phyloP scores from a whole-genome alignment of 1,140 invertebrate genomes.

The Euura lappo region DNA sequence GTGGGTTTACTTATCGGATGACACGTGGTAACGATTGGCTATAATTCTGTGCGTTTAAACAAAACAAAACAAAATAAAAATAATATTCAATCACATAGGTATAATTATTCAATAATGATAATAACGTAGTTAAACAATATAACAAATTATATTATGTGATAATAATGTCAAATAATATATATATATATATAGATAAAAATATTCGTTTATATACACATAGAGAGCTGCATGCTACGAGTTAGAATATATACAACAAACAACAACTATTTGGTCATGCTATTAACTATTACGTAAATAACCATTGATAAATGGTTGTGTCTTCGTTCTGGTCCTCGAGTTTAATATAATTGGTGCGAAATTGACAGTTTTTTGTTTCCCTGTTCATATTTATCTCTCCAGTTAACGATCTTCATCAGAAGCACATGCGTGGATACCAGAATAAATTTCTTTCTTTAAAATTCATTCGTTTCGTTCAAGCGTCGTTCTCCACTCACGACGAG shows the following conservation, averaged over 20 bases:
- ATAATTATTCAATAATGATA: no score
- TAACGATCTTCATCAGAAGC: background rate
- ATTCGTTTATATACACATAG: slow-evolving; percentile 43
- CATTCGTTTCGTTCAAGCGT: slow-evolving; percentile 8
- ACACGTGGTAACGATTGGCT: no score
- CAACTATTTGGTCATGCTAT: slow-evolving; percentile 25
- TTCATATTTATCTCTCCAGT: background rate
- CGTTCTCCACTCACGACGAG: slow-evolving; percentile 15
- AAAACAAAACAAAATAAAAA: no score
- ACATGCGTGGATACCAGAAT: no score
- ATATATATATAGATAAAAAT: background rate
- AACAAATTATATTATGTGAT: no score
- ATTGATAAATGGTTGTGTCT: slow-evolving; percentile 20
- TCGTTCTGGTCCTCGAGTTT: background rate
- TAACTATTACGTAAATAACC: slow-evolving; percentile 35
- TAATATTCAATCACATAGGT: no score
- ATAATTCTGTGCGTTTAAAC: no score
- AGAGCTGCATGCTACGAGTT: slow-evolving; percentile 41
- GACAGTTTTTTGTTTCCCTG: slow-evolving; percentile 13
- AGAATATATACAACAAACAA: slow-evolving; percentile 39
- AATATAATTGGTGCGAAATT: background rate
- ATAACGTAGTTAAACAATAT: no score
- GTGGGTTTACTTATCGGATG: no score
- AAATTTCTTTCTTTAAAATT: background rate
- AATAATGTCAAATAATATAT: background rate